A percentile compares a stretch with the other conserved stretches of the same genome.
Conservation (phyloP, 2,888 invertebrate species). For the Alviniconcha strummeri region DNA sequence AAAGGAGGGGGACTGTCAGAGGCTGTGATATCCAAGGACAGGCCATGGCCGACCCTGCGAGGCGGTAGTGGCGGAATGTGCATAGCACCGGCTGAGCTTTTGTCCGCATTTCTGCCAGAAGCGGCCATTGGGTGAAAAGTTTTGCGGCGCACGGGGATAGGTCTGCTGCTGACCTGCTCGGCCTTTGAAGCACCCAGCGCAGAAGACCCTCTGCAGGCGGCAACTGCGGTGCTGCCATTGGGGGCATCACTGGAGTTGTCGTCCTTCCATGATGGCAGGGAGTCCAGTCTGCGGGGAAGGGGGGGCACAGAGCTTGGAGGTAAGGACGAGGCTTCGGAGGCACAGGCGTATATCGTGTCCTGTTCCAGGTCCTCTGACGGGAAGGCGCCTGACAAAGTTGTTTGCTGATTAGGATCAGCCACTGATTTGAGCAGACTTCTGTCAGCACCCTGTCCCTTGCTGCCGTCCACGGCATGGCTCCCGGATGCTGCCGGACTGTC, state of each 20-base stretch:
- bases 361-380: background rate
- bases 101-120: background rate
- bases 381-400: too few species aligned
- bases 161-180: background rate
- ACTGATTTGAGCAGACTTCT: too few species aligned
- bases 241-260: background rate
- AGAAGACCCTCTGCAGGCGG: conserved; percentile 5
- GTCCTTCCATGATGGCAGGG: conserved; percentile 20
- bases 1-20: conserved; percentile 24
- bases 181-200: too few species aligned
- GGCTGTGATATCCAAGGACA: background rate
- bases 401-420: too few species aligned
- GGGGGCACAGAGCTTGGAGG: conserved; percentile 32
- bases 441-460: too few species aligned
- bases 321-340: conserved; percentile 6
- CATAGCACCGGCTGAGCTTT: background rate
- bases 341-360: conserved; percentile 25
- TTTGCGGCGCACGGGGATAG: conserved; percentile 10
- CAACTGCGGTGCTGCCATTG: conserved; percentile 6
- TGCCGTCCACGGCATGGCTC: too few species aligned
- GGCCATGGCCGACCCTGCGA: background rate
- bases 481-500: too few species aligned
- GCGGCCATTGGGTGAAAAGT: background rate
- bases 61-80: conserved; percentile 37
- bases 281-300: conserved; percentile 42